Evolutionary conservation across 2,888 invertebrate species (phyloP).

Genomic region (Netelia virgata): DNA sequence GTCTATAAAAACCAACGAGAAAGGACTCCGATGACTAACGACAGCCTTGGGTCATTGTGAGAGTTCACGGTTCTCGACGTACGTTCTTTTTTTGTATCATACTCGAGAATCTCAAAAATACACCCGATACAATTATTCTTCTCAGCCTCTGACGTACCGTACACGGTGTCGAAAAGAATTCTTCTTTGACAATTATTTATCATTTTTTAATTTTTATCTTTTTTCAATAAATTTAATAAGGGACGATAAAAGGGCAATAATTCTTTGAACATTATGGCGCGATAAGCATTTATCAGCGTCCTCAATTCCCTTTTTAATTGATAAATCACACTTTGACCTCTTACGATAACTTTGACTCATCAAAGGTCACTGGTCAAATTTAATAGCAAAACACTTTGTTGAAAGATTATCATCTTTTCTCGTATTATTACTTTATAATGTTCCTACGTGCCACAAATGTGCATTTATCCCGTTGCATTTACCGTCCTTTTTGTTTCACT

Average conservation of each 20-base stretch:
- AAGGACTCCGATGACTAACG: constrained; percentile 60
- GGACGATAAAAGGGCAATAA: neutral
- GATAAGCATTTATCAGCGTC: too few species aligned
- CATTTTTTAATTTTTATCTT: neutral
- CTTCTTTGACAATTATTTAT: neutral
- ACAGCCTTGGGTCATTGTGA: constrained; percentile 48
- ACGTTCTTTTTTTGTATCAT: constrained; percentile 9
- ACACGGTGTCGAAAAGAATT: neutral
- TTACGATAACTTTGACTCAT: too few species aligned
- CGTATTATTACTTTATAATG: neutral
- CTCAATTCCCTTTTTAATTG: too few species aligned
- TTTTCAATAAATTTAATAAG: neutral
- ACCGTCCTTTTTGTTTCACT: neutral
- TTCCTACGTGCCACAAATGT: too few species aligned
- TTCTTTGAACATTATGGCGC: neutral
- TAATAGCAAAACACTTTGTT: neutral
- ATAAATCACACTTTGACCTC: too few species aligned
- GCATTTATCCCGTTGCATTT: neutral
- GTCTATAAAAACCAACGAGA: constrained; percentile 26
- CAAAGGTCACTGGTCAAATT: neutral
- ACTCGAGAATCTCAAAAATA: neutral
- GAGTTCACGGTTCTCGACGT: constrained; percentile 37
- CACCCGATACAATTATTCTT: constrained; percentile 2
- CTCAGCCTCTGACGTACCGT: neutral
- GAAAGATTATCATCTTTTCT: neutral